These are phyloP conservation scores for Thinocorus orbignyianus DNA, from an alignment of 2,113 vertebrate species.

Conservation along the genomic window DNA sequence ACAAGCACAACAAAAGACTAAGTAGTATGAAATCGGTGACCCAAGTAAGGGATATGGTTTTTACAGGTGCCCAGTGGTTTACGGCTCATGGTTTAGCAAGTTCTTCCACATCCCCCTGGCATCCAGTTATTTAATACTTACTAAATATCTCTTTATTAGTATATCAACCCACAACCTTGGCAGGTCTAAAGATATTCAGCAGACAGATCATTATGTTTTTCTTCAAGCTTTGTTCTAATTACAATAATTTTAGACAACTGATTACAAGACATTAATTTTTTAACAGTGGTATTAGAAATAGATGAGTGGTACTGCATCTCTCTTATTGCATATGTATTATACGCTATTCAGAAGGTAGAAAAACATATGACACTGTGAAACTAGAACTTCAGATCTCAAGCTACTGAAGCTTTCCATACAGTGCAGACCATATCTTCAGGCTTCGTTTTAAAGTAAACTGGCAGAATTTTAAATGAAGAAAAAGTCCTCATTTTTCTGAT, in stretches of 20 bases:
- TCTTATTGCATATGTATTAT: not conserved
- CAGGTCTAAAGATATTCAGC: not conserved
- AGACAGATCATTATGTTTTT: not conserved
- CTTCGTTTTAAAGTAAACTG: not conserved
- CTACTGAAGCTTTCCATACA: not conserved
- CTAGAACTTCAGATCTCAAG: not conserved
- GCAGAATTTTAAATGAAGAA: not conserved
- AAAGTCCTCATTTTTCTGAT: not conserved
- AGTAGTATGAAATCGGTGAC: not conserved
- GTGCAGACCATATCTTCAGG: not conserved
- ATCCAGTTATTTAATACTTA: not conserved
- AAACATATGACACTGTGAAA: not conserved
- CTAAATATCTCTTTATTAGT: not conserved
- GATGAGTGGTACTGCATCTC: not conserved
- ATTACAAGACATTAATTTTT: not conserved
- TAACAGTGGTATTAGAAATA: not conserved
- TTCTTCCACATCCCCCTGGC: not conserved
- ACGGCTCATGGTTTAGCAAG: not conserved
- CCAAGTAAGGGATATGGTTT: not conserved
- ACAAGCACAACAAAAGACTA: not conserved
- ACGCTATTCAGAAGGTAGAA: not conserved
- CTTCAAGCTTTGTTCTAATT: not conserved
- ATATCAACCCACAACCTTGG: not conserved
- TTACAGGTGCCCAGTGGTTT: not conserved
- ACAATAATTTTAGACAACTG: not conserved